Conservation (phyloP, 2,888 invertebrate species). For the Congeria kusceri region DNA sequence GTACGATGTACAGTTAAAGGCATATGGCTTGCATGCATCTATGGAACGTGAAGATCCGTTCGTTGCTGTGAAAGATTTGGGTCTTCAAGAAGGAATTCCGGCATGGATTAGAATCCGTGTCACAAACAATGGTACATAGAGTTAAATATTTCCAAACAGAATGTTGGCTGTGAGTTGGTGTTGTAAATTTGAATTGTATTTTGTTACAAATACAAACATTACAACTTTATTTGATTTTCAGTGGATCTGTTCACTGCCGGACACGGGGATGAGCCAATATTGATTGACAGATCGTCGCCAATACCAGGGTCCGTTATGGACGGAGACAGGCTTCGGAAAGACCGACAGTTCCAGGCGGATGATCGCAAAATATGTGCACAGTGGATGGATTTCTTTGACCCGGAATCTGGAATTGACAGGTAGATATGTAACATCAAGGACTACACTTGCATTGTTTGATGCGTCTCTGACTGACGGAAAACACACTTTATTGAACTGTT, state of each 20-base stretch:
- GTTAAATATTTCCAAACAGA: too few relatives aligned
- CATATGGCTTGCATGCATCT: constrained; percentile 66
- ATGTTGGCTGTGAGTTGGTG: too few relatives aligned
- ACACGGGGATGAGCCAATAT: constrained; percentile 72
- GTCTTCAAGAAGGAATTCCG: constrained; percentile 70
- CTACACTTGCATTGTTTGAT: not conserved
- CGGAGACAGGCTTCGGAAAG: constrained; percentile 62
- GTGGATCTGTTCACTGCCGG: constrained; percentile 72
- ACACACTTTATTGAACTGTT: too few relatives aligned
- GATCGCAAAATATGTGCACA: constrained; percentile 68
- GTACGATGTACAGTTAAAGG: constrained; percentile 67
- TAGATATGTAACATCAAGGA: constrained; percentile 19
- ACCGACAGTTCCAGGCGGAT: constrained; percentile 64
- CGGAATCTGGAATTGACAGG: constrained; percentile 74
- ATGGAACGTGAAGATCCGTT: constrained; percentile 63
- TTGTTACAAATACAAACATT: not conserved
- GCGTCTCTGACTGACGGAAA: too few relatives aligned
- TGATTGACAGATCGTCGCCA: constrained; percentile 74
- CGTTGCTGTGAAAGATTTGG: constrained; percentile 70
- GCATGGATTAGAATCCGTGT: constrained; percentile 75
- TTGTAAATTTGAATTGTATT: not conserved
- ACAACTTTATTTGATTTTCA: constrained; percentile 38
- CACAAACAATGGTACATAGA: constrained; percentile 69
- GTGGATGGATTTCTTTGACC: constrained; percentile 74
- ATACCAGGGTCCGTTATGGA: constrained; percentile 70